These are phyloP conservation scores for Phaenicophaeus curvirostris DNA, from an alignment of 2,797 vertebrate genomes.

Conservation along the genomic window DNA sequence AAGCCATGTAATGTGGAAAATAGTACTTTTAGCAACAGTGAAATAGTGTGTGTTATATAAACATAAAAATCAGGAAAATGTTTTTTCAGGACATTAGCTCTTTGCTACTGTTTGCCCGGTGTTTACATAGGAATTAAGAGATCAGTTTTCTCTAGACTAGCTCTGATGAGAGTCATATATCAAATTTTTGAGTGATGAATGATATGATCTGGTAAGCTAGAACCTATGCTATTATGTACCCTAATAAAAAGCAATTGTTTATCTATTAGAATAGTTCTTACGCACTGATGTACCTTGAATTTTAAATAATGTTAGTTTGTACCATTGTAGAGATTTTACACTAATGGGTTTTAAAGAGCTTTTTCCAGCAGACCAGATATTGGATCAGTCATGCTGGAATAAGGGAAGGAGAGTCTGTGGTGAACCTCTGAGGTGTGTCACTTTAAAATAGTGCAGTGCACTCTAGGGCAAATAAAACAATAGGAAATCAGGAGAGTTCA, in stretches of 20 bases:
- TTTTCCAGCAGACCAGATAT: constrained; percentile 7
- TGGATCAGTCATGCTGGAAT: constrained; percentile 11
- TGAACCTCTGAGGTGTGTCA: constrained; percentile 15
- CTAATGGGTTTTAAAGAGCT: background rate
- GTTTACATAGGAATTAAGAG: background rate
- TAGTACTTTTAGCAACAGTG: background rate
- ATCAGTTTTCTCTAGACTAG: background rate
- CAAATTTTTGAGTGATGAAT: background rate
- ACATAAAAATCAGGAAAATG: background rate
- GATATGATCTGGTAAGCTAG: background rate
- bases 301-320: background rate
- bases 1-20: background rate
- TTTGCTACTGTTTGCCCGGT: background rate
- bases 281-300: background rate
- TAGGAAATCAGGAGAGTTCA: constrained; percentile 31
- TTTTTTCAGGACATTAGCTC: background rate
- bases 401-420: background rate
- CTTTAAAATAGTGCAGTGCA: constrained; percentile 31
- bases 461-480: constrained; percentile 51
- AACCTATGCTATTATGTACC: background rate
- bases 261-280: background rate
- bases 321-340: background rate
- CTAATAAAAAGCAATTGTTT: background rate
- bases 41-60: background rate
- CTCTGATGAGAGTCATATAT: background rate